Conservation (phyloP, 2,888 invertebrate species). For the Stegana nigrithorax region DNA sequence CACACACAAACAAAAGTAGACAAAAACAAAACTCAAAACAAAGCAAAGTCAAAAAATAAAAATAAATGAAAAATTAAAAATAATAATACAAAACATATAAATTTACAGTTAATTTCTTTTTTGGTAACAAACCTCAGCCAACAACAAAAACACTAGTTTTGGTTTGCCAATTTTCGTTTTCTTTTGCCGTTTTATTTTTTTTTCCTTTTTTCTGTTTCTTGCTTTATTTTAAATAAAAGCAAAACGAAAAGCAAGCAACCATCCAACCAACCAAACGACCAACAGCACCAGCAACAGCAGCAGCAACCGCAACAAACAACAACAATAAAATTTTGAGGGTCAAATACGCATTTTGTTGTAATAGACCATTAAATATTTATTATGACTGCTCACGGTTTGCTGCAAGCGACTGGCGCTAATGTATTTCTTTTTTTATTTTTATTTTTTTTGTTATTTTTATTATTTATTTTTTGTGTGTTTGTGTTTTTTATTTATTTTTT, state of each 20-base stretch:
- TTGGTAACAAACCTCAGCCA: conserved; percentile 19
- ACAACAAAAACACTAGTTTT: neutral
- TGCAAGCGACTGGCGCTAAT: too few relatives aligned
- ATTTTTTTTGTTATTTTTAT: conserved; percentile 39
- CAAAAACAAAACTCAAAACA: conserved; percentile 22
- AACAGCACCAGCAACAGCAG: neutral
- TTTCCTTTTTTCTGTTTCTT: conserved; percentile 15
- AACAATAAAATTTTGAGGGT: neutral
- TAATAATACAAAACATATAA: conserved; percentile 35
- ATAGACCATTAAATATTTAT: conserved; percentile 3
- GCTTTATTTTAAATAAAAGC: conserved; percentile 11
- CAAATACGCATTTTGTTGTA: conserved; percentile 14
- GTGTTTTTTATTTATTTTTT: conserved; percentile 38
- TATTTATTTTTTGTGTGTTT: conserved; percentile 24
- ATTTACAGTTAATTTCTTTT: conserved; percentile 56
- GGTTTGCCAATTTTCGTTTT: conserved; percentile 47
- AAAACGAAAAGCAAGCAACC: neutral
- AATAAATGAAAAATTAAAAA: conserved; percentile 20
- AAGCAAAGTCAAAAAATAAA: conserved; percentile 13
- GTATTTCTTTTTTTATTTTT: conserved; percentile 20
- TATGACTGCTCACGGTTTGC: too few relatives aligned
- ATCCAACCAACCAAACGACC: neutral
- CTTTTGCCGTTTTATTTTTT: neutral
- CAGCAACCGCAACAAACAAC: neutral
- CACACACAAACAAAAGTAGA: neutral